phyloP scores from a whole-genome alignment of 2,888 invertebrate genomes.

The Ophion ventricosus region DNA sequence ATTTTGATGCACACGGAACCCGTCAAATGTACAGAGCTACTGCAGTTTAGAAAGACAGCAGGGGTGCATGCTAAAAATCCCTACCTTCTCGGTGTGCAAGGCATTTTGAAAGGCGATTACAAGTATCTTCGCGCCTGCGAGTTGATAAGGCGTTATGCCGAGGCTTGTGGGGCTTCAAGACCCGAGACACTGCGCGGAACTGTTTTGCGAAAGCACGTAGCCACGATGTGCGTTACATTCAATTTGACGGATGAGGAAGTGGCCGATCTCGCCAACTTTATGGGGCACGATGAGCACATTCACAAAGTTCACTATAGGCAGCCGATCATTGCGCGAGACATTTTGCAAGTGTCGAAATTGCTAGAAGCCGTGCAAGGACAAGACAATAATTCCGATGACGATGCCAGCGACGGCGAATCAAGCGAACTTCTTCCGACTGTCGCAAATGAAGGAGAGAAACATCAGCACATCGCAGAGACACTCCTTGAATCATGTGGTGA shows the following conservation, averaged over 20 bases:
- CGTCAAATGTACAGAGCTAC: slow-evolving; percentile 37
- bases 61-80: slow-evolving; percentile 46
- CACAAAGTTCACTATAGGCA: slow-evolving; percentile 59
- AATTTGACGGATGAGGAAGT: slow-evolving; percentile 50
- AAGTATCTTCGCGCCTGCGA: slow-evolving; percentile 57
- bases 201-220: slow-evolving; percentile 63
- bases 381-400: slow-evolving; percentile 5
- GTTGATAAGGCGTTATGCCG: slow-evolving; percentile 52
- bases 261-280: slow-evolving; percentile 56
- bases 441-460: background rate
- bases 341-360: slow-evolving; percentile 66
- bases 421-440: background rate
- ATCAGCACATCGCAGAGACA: background rate
- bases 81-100: slow-evolving; percentile 61
- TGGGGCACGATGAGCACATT: slow-evolving; percentile 59
- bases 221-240: slow-evolving; percentile 57
- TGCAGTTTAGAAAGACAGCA: slow-evolving; percentile 36
- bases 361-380: slow-evolving; percentile 64
- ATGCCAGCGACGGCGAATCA: background rate
- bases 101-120: slow-evolving; percentile 39
- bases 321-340: slow-evolving; percentile 64
- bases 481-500: too few relatives aligned
- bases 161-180: slow-evolving; percentile 50
- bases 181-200: slow-evolving; percentile 65
- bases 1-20: slow-evolving; percentile 43